Conservation (phyloP, 2,888 invertebrate genomes). For the Therioaphis trifolii region DNA sequence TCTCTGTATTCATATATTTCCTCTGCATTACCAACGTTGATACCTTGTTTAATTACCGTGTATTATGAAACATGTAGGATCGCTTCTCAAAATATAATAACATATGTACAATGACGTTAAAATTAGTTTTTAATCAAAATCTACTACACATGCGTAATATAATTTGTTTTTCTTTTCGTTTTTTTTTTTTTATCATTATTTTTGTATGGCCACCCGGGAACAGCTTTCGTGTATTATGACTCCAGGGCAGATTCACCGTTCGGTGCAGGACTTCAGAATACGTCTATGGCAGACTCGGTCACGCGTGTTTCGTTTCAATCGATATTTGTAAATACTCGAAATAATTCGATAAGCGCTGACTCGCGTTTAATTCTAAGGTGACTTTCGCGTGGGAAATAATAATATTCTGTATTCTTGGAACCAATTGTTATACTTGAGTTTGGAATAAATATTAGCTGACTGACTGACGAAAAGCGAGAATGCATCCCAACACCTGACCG, state of each 20-base stretch:
- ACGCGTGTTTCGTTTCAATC: neutral
- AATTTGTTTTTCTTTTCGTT: neutral
- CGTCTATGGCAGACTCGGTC: neutral
- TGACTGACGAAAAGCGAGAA: neutral
- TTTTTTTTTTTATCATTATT: no score
- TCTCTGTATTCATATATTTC: neutral
- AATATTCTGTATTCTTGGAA: neutral
- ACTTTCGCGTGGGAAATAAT: slow-evolving; percentile 10
- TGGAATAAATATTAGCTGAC: neutral
- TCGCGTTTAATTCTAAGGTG: neutral
- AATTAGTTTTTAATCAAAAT: slow-evolving; percentile 36
- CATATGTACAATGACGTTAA: slow-evolving; percentile 5
- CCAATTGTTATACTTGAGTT: neutral
- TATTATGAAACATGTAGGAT: neutral
- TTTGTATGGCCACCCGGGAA: slow-evolving; percentile 11
- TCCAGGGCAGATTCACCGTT: neutral
- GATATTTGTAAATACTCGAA: neutral
- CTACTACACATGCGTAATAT: neutral
- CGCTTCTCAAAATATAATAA: neutral
- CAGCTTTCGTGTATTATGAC: neutral
- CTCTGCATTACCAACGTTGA: neutral
- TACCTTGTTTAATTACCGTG: neutral
- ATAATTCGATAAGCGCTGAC: neutral
- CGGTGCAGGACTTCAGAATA: neutral
- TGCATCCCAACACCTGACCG: neutral